Conservation (phyloP, 2,113 vertebrate species). For the Jaculus jaculus region DNA sequence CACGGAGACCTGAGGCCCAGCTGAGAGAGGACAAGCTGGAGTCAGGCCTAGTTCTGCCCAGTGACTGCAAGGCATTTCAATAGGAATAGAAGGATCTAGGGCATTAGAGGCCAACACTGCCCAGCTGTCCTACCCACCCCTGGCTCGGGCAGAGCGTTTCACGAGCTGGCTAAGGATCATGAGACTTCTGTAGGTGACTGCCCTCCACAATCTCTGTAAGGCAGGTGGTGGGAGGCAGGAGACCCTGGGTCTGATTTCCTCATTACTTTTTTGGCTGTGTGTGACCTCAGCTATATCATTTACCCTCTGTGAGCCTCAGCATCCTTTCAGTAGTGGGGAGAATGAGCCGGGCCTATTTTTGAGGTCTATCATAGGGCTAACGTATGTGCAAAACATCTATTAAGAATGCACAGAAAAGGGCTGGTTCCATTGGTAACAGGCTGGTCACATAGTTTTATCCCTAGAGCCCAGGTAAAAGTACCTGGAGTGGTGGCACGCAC, state of each 20-base stretch:
- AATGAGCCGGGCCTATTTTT: background rate
- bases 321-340: background rate
- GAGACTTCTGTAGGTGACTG: background rate
- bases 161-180: no score
- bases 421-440: no score
- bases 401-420: background rate
- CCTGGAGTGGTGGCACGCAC: no score
- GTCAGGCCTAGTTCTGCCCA: background rate
- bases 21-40: background rate
- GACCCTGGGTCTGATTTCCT: background rate
- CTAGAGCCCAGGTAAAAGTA: no score
- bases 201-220: background rate
- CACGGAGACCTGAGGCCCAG: background rate
- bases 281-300: background rate
- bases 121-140: background rate
- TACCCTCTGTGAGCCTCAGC: slow-evolving; percentile 10
- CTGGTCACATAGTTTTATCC: no score
- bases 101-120: no score
- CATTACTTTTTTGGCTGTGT: background rate
- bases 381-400: background rate
- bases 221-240: background rate
- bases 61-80: background rate
- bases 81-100: background rate
- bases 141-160: background rate
- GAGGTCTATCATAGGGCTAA: background rate